Base-by-base conservation (phyloP, 2,888 invertebrate genomes). In the Pseudoips prasinana region DNA sequence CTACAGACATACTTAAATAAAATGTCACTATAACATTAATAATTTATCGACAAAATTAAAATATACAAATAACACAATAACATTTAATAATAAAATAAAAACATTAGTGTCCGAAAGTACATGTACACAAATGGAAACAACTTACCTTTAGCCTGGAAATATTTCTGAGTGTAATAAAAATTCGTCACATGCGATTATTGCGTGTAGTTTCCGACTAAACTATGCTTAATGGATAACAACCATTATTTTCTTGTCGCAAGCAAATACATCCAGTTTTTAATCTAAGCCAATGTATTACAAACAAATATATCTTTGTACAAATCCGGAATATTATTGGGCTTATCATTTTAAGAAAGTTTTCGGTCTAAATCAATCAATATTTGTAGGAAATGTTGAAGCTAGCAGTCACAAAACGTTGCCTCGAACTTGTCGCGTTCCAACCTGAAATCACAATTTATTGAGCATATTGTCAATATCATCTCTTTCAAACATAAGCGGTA, bases 381-480 rank as follows among this genome's bases (percentile, higher is more conserved):
- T 29, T 22, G 2, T 3, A 10, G 7, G n/a, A 25, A 28, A 7
- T 22, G 7, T 4, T 26, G 20, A 3, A 4, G n/a, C 4, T 2
- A 17, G 54, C 38, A 53, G 8, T 35, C 42, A 39, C 52, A 27
- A 57, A 58, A 58, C 64, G 64, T 14, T 41, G 11, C 3, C n/a
- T 10, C 6, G 17, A 32, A 29, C 18, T 36, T 3, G 10, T 5
- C 4, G 39, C 44, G 46, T 45, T 53, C 45, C 48, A 46, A 30
- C 11, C 35, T 41, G 14, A 1, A 33, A 47, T 5, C 9, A 5
- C 5, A 24, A n/a, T 0, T 29, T 17, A 8, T 10, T 24, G 0
- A 37, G 23, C 58, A 24, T 55, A 7, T 0, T 5, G 19, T 1
- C 25, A 1, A 3, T 33, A 23, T 22, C 34, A 1, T 25, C 20